These are phyloP conservation scores for Pegoplata infirma DNA, from an alignment of 2,888 invertebrate genomes.

Conservation along the genomic window DNA sequence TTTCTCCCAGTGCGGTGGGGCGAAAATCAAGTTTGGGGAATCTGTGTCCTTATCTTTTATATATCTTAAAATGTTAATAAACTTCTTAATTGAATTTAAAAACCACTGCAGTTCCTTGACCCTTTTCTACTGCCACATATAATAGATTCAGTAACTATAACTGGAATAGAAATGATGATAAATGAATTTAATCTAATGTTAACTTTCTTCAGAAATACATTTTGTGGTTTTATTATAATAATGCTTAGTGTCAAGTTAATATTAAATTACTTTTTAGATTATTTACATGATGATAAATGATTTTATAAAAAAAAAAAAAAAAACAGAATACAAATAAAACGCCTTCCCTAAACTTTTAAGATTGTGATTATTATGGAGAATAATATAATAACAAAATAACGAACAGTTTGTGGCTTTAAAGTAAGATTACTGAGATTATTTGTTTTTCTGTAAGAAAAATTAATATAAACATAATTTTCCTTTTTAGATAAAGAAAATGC, in stretches of 20 bases:
- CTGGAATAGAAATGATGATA: background rate
- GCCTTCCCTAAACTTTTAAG: constrained; percentile 6
- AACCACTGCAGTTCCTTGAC: background rate
- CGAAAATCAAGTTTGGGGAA: too few relatives aligned
- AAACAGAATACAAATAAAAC: constrained; percentile 8
- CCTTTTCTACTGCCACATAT: background rate
- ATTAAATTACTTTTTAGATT: constrained; percentile 38
- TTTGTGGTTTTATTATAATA: constrained; percentile 21
- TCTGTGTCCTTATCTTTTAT: too few relatives aligned
- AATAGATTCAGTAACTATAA: background rate
- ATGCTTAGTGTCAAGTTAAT: constrained; percentile 44
- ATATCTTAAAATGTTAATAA: background rate
- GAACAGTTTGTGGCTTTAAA: constrained; percentile 58
- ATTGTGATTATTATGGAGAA: constrained; percentile 58
- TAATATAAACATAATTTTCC: constrained; percentile 19
- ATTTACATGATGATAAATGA: constrained; percentile 43
- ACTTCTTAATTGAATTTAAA: background rate
- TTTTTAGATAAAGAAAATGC: constrained; percentile 28
- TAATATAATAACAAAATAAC: constrained; percentile 39
- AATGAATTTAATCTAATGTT: constrained; percentile 9
- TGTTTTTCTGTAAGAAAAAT: background rate
- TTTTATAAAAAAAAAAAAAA: too few relatives aligned
- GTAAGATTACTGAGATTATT: background rate
- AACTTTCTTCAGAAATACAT: constrained; percentile 9
- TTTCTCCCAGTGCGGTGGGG: too few relatives aligned